A percentile compares a stretch with the other conserved stretches of the same genome.
Conservation (phyloP, 2,797 vertebrate species). For the Lerista edwardsae region DNA sequence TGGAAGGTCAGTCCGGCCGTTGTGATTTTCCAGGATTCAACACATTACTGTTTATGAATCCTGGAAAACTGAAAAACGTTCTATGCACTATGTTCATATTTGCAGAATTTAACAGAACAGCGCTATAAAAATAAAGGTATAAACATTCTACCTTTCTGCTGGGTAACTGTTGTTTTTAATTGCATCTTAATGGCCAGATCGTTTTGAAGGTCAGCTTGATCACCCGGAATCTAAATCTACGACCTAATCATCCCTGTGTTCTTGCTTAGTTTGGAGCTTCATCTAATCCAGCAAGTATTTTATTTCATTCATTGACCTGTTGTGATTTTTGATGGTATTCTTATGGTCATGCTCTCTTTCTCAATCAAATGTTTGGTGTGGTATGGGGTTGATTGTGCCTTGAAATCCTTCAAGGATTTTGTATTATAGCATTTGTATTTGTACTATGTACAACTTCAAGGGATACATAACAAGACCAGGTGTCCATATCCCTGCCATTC, state of each 20-base stretch:
- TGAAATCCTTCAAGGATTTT: neutral
- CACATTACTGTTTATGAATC: neutral
- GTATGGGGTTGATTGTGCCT: neutral
- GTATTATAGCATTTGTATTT: neutral
- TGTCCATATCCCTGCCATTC: neutral
- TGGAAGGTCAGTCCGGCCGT: constrained; percentile 21
- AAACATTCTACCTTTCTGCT: neutral
- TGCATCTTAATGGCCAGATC: neutral
- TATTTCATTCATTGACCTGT: neutral
- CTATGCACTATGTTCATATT: constrained; percentile 34
- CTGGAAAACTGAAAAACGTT: constrained; percentile 11
- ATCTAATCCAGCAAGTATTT: neutral
- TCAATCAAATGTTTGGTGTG: neutral
- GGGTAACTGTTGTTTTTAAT: neutral
- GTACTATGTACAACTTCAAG: neutral
- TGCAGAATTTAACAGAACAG: constrained; percentile 26
- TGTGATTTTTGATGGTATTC: neutral
- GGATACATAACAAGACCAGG: neutral
- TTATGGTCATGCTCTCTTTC: neutral
- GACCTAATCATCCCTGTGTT: neutral
- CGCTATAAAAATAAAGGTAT: constrained; percentile 24
- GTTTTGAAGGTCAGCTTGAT: neutral
- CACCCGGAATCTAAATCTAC: neutral
- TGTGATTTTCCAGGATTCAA: constrained; percentile 44
- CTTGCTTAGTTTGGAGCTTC: neutral